Base-by-base conservation (phyloP, 2,797 vertebrate species). In the Melanitta fusca region DNA sequence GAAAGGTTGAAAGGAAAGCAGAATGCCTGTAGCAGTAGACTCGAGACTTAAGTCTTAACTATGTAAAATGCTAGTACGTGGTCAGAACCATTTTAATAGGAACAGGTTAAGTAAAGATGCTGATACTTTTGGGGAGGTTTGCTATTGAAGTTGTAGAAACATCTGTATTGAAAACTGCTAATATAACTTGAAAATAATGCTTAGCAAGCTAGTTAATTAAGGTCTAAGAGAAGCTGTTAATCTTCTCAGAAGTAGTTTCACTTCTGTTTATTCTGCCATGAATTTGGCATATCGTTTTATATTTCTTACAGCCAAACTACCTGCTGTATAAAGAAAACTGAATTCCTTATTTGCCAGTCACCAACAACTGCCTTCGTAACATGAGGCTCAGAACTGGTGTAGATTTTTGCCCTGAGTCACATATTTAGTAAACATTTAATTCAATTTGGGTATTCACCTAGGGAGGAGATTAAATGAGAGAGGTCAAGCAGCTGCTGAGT, bases 401-500 rank as follows among this genome's bases (percentile, higher is more conserved):
- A 43, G 81, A 22, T 51, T 93, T 93, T 56, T 80, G 93, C 62
- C 80, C 82, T 54, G 74, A 83, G 57, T 95, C 78, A 78, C 45
- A 56, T 95, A 36, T 95, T 94, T 82, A 96, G 93, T 85, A 89
- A 41, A 73, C 73, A 91, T 96, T 94, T 96, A 95, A 97, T 97
- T 98, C 95, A 96, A 95, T 47, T 75, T 92, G 85, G 61, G 73
- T 91, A 91, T 92, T 94, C 93, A 90, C 96, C 92, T 96, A 58
- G 45, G 93, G 94, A 84, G 39, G 16, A 91, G 95, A 90, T 80
- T 93, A 82, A 95, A 91, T 89, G 87, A 94, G 89, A 88, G 93
- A 97, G 97, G 98, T 98, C 97, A 97, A 95, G 96, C 95, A 97
- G 96, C 97, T 95, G 91, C 95, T 95, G 89, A 93, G 95, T 94